Evolutionary conservation across 35 echinoderm and acorn worm species (phyloP), one percentile per base, ranked within the genome.

Genomic region (Hemicentrotus pulcherrimus): DNA sequence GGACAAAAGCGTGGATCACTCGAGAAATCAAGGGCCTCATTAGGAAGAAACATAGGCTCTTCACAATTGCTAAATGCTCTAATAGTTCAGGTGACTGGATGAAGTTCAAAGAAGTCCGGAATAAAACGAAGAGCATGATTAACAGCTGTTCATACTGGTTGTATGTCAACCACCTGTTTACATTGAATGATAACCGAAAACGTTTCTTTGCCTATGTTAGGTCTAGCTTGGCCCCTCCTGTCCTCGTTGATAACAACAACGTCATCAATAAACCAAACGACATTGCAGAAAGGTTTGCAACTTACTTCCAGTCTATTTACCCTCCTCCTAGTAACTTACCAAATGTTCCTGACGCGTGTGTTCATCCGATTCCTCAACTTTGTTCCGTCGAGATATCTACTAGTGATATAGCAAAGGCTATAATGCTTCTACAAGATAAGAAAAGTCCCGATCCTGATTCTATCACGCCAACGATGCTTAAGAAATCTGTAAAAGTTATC

Each of bases 201-300:
- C 94, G 71, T 88, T 95, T 95, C 85, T 95, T 95, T 46, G 12
- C 94, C 8, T 95, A 46, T 28, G 94, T 95, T 48, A 47, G 94
- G 46, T n/a, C n/a, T n/a, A n/a, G 5, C 70, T 86, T 13, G 94
- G 70, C 94, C 33, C 94, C 94, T 95, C 94, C 94, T 5, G 32
- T 95, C 45, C 94, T 95, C 16, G 46, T 87, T 9, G 61, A 24
- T 16, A 58, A 87, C 28, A 71, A 88, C n/a, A 46, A 31, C 9
- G 78, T 95, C 86, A 86, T 95, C 86, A 32, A 95, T 86, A 86
- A 95, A 48, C 71, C 94, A 32, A 3, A 7, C 16, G 94, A 95
- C 86, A 95, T 95, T 11, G 94, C 94, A 32, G 41, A 95, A 16
- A 47, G 60, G 15, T 95, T 87, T 95, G 94, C 33, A 33, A 10